phyloP scores from a whole-genome alignment of 2,888 invertebrate species.

The Meteorus cinctellus region DNA sequence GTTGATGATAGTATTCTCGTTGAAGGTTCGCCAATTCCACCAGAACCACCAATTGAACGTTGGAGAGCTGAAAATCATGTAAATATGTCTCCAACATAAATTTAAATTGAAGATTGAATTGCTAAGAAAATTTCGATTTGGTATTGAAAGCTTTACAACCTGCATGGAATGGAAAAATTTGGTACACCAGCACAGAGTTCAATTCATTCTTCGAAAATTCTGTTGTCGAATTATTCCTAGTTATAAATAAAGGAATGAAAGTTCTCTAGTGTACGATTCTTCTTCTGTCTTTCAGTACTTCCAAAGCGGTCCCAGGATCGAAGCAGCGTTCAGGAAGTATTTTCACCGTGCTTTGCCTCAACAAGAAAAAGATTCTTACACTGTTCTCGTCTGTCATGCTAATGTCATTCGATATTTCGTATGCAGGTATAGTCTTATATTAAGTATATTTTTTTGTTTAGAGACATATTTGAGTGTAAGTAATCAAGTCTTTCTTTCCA shows the following conservation, averaged over 20 bases:
- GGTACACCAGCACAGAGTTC: no score
- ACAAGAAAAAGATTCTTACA: conserved; percentile 89
- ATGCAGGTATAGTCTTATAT: conserved; percentile 80
- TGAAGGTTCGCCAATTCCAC: conserved; percentile 96
- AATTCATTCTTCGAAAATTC: no score
- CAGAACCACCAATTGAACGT: conserved; percentile 91
- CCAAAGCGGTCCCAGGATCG: conserved; percentile 94
- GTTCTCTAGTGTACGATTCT: conserved; percentile 41
- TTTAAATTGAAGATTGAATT: no score
- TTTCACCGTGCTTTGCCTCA: conserved; percentile 90
- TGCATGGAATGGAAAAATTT: no score
- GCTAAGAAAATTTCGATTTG: no score
- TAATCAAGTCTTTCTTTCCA: conserved; percentile 40
- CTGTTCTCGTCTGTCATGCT: conserved; percentile 96
- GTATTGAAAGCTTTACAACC: no score
- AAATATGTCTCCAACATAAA: conserved; percentile 61
- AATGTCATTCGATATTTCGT: conserved; percentile 97
- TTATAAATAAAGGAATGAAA: no score
- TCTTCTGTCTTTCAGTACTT: conserved; percentile 86
- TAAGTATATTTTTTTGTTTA: neutral
- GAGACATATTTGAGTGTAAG: no score
- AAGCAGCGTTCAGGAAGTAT: conserved; percentile 94
- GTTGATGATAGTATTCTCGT: conserved; percentile 84
- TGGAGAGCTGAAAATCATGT: conserved; percentile 91
- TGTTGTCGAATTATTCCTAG: no score